A percentile compares a stretch with the other conserved stretches of the same genome.
Conservation (phyloP, 2,888 invertebrate species). For the Cataglyphis albicans region DNA sequence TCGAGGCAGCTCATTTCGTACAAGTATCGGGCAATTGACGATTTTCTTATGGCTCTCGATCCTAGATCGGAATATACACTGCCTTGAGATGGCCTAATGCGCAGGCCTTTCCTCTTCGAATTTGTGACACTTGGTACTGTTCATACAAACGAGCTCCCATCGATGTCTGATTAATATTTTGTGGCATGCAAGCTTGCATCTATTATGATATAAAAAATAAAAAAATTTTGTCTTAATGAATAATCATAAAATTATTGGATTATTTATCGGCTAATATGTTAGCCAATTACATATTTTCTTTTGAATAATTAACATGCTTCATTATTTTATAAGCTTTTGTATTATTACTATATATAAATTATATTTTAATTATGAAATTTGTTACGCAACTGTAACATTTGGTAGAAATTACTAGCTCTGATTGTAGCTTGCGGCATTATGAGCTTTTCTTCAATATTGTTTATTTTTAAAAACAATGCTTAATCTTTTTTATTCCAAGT, state of each 20-base stretch:
- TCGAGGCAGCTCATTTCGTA: conserved; percentile 62
- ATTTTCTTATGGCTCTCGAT: conserved; percentile 57
- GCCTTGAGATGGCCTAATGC: conserved; percentile 79
- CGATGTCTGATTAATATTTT: conserved; percentile 60
- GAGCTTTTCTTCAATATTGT: conserved; percentile 8
- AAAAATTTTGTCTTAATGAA: background rate
- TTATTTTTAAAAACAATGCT: conserved; percentile 22
- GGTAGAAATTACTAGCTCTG: conserved; percentile 9
- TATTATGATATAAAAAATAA: background rate
- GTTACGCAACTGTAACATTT: background rate
- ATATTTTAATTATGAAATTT: conserved; percentile 15
- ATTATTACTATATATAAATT: background rate
- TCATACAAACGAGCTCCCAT: conserved; percentile 54
- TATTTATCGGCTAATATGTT: background rate
- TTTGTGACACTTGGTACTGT: conserved; percentile 58
- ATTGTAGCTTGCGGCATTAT: background rate
- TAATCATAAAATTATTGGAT: background rate
- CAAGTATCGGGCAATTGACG: conserved; percentile 66
- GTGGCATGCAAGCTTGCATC: background rate
- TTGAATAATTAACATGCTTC: background rate
- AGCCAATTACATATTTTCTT: background rate
- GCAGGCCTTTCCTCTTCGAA: conserved; percentile 72
- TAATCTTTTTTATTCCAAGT: conserved; percentile 29
- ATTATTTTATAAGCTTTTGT: background rate
- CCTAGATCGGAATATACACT: conserved; percentile 74